Evolutionary conservation across 2,113 vertebrate species (phyloP).

Genomic region (Chaetops frenatus): DNA sequence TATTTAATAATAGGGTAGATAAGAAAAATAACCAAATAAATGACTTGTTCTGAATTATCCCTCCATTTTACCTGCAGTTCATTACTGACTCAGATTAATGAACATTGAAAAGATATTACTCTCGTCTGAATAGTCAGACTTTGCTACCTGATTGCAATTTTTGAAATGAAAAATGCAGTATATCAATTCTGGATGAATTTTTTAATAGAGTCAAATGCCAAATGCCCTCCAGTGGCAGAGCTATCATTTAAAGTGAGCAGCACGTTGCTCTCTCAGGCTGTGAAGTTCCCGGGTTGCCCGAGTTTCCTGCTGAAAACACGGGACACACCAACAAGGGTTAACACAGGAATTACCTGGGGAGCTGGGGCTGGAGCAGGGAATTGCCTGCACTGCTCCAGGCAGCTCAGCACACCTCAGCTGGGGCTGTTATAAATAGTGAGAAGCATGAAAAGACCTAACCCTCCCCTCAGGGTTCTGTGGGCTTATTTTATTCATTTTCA

Average conservation of each 20-base stretch:
- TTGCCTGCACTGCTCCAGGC: neutral
- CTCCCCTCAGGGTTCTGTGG: neutral
- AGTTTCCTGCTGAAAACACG: neutral
- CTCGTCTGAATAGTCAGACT: neutral
- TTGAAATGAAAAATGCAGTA: neutral
- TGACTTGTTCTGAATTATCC: slow-evolving; percentile 13
- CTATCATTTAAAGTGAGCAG: neutral
- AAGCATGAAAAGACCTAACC: neutral
- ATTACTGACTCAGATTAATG: slow-evolving; percentile 19
- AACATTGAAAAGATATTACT: neutral
- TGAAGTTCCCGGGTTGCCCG: neutral
- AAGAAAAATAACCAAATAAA: slow-evolving; percentile 40
- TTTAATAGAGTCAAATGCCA: neutral
- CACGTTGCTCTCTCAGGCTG: neutral
- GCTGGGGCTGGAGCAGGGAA: neutral
- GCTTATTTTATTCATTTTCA: slow-evolving; percentile 37
- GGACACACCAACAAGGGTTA: neutral
- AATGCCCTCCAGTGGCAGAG: neutral
- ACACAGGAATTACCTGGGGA: neutral
- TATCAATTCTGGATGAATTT: neutral
- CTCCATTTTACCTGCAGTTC: neutral
- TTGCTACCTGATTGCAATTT: neutral
- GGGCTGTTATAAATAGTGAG: neutral
- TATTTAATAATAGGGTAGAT: slow-evolving; percentile 26
- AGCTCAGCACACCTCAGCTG: neutral